Conservation (phyloP, 2,888 invertebrate species). For the Coelopa pilipes region DNA sequence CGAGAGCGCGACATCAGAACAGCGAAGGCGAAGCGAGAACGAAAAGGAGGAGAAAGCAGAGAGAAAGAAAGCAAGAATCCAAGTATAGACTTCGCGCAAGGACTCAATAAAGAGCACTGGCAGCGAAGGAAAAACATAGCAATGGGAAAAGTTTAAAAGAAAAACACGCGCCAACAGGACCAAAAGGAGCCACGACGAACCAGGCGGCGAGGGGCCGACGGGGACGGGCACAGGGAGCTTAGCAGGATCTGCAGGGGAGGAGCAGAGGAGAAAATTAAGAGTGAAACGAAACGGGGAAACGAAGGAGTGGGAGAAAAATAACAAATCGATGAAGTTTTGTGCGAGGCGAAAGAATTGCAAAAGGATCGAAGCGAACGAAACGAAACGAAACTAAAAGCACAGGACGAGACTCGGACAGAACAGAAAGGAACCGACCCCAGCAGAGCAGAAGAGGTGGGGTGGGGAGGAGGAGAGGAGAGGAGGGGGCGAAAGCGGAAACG, state of each 20-base stretch:
- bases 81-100: constrained; percentile 13
- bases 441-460: constrained; percentile 48
- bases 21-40: constrained; percentile 3
- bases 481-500: background rate
- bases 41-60: constrained; percentile 27
- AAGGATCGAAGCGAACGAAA: no score
- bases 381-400: no score
- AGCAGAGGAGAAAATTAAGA: constrained; percentile 41
- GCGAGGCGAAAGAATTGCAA: no score
- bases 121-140: constrained; percentile 22
- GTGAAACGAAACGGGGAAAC: background rate
- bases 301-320: background rate
- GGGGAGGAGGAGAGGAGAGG: constrained; percentile 35
- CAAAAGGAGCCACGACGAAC: background rate
- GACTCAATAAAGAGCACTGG: constrained; percentile 24
- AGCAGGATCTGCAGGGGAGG: background rate
- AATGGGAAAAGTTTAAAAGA: constrained; percentile 8
- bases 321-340: no score
- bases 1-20: constrained; percentile 32
- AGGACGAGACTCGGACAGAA: no score
- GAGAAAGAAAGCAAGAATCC: constrained; percentile 25
- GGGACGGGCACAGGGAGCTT: no score
- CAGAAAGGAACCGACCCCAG: constrained; percentile 39
- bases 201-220: constrained; percentile 18
- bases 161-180: background rate